A percentile compares a stretch with the other conserved stretches of the same genome.
phyloP scores from a whole-genome alignment of 2,888 invertebrate species.

The Andrena praecox region DNA sequence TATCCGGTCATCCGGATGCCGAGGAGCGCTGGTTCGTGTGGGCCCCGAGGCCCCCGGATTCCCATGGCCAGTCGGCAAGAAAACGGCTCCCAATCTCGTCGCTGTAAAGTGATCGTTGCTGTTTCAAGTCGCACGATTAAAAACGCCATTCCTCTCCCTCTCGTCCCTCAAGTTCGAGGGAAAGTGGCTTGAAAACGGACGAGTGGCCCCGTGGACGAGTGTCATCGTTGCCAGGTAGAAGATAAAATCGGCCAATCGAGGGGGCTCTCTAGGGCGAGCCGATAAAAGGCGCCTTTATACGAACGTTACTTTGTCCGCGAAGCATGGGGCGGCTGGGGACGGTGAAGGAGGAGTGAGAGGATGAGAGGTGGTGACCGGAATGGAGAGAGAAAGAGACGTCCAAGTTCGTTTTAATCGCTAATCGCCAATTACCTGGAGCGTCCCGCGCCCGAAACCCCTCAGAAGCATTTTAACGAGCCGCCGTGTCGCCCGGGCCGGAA shows the following conservation, averaged over 20 bases:
- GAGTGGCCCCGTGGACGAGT: slow-evolving; percentile 15
- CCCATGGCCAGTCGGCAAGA: slow-evolving; percentile 60
- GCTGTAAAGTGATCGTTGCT: slow-evolving; percentile 49
- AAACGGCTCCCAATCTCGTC: slow-evolving; percentile 45
- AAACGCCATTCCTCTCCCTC: slow-evolving; percentile 42
- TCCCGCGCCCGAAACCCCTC: slow-evolving; percentile 83
- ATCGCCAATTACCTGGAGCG: slow-evolving; percentile 84
- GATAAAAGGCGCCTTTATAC: slow-evolving; percentile 49
- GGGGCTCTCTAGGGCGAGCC: slow-evolving; percentile 30
- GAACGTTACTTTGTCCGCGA: slow-evolving; percentile 47
- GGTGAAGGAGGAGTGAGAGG: slow-evolving; percentile 20
- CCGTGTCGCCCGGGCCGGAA: slow-evolving; percentile 83
- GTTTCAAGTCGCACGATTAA: slow-evolving; percentile 63
- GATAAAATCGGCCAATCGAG: slow-evolving; percentile 56
- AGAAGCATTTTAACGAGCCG: slow-evolving; percentile 85
- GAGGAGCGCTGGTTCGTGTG: slow-evolving; percentile 26
- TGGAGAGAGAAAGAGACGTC: slow-evolving; percentile 65
- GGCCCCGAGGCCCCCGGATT: slow-evolving; percentile 46
- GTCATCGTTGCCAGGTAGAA: slow-evolving; percentile 45
- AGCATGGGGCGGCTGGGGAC: slow-evolving; percentile 1
- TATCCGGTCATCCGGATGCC: slow-evolving; percentile 65
- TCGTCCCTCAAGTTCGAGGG: slow-evolving; percentile 15
- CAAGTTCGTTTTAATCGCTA: slow-evolving; percentile 84
- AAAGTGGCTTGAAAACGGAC: slow-evolving; percentile 40
- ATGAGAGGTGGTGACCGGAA: slow-evolving; percentile 4